Evolutionary conservation across 2,113 vertebrate species (phyloP).

Genomic region (Paedocypris sp.): DNA sequence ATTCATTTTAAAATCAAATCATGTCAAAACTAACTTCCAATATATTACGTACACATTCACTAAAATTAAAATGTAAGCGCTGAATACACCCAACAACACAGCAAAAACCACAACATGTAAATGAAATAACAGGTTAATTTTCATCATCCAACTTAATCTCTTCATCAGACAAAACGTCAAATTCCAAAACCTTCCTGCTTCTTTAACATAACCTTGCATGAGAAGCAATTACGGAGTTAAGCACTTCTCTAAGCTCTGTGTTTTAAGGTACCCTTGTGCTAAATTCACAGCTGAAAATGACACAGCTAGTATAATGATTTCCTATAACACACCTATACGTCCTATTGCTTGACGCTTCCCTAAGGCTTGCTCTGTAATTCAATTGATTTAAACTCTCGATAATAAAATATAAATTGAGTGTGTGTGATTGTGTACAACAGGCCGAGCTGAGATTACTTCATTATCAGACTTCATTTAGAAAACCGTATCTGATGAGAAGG

Average conservation of each 20-base stretch:
- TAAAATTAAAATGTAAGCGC: too few species aligned
- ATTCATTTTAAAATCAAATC: too few species aligned
- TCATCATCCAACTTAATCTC: not conserved
- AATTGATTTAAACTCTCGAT: slow-evolving; percentile 44
- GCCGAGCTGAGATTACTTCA: slow-evolving; percentile 37
- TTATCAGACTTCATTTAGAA: slow-evolving; percentile 41
- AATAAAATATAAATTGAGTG: slow-evolving; percentile 45
- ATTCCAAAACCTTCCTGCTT: slow-evolving; percentile 7
- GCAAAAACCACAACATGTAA: too few species aligned
- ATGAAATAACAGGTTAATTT: too few species aligned
- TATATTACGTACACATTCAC: too few species aligned
- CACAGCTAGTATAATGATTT: slow-evolving; percentile 26
- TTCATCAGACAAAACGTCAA: slow-evolving; percentile 18
- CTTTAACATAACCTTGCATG: slow-evolving; percentile 42
- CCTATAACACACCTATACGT: slow-evolving; percentile 21
- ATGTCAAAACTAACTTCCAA: too few species aligned
- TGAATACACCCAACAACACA: too few species aligned
- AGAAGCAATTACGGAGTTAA: slow-evolving; percentile 37
- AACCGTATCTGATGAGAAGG: slow-evolving; percentile 36
- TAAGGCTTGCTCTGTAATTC: slow-evolving; percentile 45
- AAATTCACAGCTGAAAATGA: slow-evolving; percentile 52
- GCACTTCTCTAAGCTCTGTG: slow-evolving; percentile 25
- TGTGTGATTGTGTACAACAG: slow-evolving; percentile 38
- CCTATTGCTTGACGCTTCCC: slow-evolving; percentile 27
- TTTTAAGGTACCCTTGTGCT: slow-evolving; percentile 42